A percentile compares a stretch with the other conserved stretches of the same genome.
These are phyloP conservation scores for Odontesthes bonariensis DNA, from an alignment of 2,113 vertebrate species.

Conservation along the genomic window DNA sequence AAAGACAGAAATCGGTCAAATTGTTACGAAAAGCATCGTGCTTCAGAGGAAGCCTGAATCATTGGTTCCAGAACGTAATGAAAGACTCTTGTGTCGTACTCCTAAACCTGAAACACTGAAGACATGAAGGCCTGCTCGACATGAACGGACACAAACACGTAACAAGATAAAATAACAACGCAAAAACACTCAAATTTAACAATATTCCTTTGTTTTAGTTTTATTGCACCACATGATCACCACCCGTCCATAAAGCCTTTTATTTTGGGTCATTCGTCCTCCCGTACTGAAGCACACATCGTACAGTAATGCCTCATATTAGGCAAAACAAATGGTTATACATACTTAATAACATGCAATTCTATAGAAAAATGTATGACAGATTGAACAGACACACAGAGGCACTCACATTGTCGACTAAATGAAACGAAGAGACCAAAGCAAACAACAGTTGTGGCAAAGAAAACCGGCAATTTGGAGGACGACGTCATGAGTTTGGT, in stretches of 20 bases:
- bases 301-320: neutral
- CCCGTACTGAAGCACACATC: constrained; percentile 23
- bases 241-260: constrained; percentile 15
- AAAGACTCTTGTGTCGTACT: neutral
- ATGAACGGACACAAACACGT: neutral
- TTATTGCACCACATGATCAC: constrained; percentile 54
- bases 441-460: neutral
- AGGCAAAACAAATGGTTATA: neutral
- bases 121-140: too few relatives aligned
- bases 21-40: too few relatives aligned
- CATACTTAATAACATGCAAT: constrained; percentile 25
- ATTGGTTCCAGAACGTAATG: too few relatives aligned
- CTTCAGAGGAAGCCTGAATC: neutral
- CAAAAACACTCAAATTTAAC: neutral
- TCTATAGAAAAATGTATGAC: neutral
- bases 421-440: neutral
- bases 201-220: constrained; percentile 11
- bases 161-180: neutral
- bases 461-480: neutral
- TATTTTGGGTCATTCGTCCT: neutral
- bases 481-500: neutral
- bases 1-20: too few relatives aligned
- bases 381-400: neutral
- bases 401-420: neutral
- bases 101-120: neutral